Evolutionary conservation across 2,888 invertebrate species (phyloP).

Genomic region (Agriopis marginaria): DNA sequence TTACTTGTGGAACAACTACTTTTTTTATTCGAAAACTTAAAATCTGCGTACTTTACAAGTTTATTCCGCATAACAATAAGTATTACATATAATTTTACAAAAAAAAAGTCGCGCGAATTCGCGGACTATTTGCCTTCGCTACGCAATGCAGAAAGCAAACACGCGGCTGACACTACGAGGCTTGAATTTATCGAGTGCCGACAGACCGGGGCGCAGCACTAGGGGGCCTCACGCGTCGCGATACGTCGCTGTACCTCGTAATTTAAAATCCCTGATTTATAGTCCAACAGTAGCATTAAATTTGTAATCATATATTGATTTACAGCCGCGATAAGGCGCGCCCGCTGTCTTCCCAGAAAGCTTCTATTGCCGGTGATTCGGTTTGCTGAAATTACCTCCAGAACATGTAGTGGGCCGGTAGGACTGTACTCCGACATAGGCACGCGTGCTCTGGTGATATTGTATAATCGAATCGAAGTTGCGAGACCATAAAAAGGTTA

Average conservation of each 20-base stretch:
- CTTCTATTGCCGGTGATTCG: conserved; percentile 67
- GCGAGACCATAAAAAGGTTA: conserved; percentile 41
- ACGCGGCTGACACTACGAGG: conserved; percentile 15
- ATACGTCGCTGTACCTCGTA: conserved; percentile 82
- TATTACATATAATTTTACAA: too few relatives aligned
- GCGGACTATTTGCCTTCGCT: too few relatives aligned
- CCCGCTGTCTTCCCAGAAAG: conserved; percentile 79
- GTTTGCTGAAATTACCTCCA: conserved; percentile 72
- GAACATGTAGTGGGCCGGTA: conserved; percentile 53
- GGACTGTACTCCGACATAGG: conserved; percentile 4
- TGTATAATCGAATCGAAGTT: conserved; percentile 55
- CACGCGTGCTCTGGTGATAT: conserved; percentile 43
- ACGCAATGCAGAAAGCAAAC: conserved; percentile 2
- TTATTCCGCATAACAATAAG: too few relatives aligned
- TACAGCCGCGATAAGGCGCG: conserved; percentile 82
- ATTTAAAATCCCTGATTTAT: conserved; percentile 85
- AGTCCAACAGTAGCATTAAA: conserved; percentile 86
- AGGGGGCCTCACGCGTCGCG: conserved; percentile 84
- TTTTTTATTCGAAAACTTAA: too few relatives aligned
- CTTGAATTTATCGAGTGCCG: conserved; percentile 78
- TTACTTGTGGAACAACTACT: too few relatives aligned
- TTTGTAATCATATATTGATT: conserved; percentile 87
- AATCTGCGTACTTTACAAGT: too few relatives aligned
- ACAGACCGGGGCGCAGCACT: conserved; percentile 78
- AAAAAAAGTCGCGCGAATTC: neutral